Conservation (phyloP, 2,113 vertebrate genomes). For the Corvus moneduloides region DNA sequence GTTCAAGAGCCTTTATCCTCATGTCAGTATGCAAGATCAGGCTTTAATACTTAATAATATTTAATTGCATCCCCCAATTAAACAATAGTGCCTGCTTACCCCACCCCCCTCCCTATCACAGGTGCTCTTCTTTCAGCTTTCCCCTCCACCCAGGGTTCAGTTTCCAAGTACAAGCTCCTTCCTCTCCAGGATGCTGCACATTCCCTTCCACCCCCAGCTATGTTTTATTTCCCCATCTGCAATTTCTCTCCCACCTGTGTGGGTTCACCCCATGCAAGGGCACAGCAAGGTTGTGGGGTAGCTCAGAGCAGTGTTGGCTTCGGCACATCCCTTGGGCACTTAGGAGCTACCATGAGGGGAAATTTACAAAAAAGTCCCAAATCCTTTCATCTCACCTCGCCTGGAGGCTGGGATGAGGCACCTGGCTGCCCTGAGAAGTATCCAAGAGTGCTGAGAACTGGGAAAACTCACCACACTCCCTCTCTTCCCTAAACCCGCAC, state of each 20-base stretch:
- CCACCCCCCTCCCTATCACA: accelerated
- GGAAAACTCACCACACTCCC: not conserved
- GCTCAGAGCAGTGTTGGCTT: not conserved
- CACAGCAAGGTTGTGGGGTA: accelerated
- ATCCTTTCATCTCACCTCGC: not conserved
- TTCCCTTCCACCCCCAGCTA: not conserved
- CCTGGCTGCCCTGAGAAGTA: not conserved
- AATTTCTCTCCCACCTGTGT: not conserved
- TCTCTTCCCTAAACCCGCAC: not conserved
- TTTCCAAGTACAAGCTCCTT: not conserved
- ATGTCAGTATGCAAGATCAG: not conserved
- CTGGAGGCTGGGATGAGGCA: not conserved
- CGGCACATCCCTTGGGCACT: not conserved
- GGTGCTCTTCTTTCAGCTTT: not conserved
- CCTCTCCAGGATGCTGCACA: not conserved
- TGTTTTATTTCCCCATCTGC: accelerated
- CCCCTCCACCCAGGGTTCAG: not conserved
- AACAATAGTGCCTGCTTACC: not conserved
- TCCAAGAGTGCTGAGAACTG: not conserved
- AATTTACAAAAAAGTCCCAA: not conserved
- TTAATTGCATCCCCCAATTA: not conserved
- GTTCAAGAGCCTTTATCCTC: not conserved
- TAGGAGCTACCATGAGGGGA: not conserved
- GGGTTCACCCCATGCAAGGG: not conserved
- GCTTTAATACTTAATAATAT: constrained; percentile 16